phyloP scores from a whole-genome alignment of 2,888 invertebrate species.

The Tholera decimalis region DNA sequence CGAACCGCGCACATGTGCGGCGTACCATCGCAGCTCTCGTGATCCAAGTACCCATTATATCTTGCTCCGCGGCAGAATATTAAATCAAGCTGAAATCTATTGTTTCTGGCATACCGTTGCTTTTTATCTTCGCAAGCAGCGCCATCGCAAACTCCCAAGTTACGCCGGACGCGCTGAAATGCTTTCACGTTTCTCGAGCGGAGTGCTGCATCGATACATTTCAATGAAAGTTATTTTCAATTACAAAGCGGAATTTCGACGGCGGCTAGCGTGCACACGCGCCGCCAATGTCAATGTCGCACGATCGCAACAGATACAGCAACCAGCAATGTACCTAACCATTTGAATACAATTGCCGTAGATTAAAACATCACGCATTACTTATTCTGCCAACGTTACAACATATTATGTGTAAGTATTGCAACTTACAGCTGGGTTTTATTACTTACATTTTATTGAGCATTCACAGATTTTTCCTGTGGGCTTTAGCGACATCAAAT shows the following conservation, averaged over 20 bases:
- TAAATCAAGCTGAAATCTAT: slow-evolving; percentile 9
- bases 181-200: slow-evolving; percentile 67
- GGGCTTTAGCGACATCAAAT: slow-evolving; percentile 23
- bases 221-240: slow-evolving; percentile 86
- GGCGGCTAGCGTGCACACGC: slow-evolving; percentile 80
- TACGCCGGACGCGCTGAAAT: slow-evolving; percentile 39
- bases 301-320: slow-evolving; percentile 55
- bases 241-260: slow-evolving; percentile 80
- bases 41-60: slow-evolving; percentile 16
- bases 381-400: slow-evolving; percentile 45
- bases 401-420: slow-evolving; percentile 45
- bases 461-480: slow-evolving; percentile 47
- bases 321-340: slow-evolving; percentile 55
- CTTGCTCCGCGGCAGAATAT: slow-evolving; percentile 5
- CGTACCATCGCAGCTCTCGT: slow-evolving; percentile 9
- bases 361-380: slow-evolving; percentile 59
- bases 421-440: slow-evolving; percentile 44
- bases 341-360: slow-evolving; percentile 65
- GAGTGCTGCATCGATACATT: slow-evolving; percentile 64
- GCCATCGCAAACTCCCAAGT: slow-evolving; percentile 20
- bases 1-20: slow-evolving; percentile 16
- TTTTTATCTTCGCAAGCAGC: slow-evolving; percentile 11
- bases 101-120: background rate
- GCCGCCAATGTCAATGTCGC: slow-evolving; percentile 82
- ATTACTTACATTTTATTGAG: slow-evolving; percentile 40